Evolutionary conservation across 1,140 invertebrate species (phyloP).

Genomic region (Atta colombica): DNA sequence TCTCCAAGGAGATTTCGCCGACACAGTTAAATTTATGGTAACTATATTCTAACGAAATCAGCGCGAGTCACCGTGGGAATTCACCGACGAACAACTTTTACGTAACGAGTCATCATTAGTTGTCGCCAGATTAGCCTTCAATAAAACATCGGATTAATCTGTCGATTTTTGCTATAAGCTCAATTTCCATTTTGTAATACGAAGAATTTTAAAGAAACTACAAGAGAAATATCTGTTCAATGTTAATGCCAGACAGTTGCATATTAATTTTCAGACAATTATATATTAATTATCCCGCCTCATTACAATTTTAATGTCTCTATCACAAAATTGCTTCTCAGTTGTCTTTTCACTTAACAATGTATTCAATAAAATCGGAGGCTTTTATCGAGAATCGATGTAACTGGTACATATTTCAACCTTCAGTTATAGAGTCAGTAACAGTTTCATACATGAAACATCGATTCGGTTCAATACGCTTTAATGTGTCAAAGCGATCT

Average conservation of each 20-base stretch:
- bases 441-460: constrained; percentile 56
- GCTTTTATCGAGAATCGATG: constrained; percentile 17
- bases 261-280: background rate
- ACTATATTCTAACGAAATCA: constrained; percentile 57
- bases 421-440: constrained; percentile 1
- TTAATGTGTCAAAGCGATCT: constrained; percentile 54
- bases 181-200: background rate
- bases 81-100: constrained; percentile 38
- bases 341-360: constrained; percentile 10
- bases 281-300: background rate
- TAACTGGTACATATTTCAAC: background rate
- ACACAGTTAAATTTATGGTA: constrained; percentile 46
- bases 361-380: constrained; percentile 20
- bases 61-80: constrained; percentile 21
- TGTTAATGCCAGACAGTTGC: background rate
- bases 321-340: background rate
- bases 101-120: constrained; percentile 38
- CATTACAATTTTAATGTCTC: background rate
- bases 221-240: background rate
- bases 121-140: constrained; percentile 11
- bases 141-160: background rate
- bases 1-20: constrained; percentile 22
- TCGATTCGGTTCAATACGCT: constrained; percentile 55
- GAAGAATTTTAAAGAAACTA: background rate
- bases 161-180: background rate